These are phyloP conservation scores for Cheilosia vernalis DNA, from an alignment of 2,888 invertebrate species.

Conservation along the genomic window DNA sequence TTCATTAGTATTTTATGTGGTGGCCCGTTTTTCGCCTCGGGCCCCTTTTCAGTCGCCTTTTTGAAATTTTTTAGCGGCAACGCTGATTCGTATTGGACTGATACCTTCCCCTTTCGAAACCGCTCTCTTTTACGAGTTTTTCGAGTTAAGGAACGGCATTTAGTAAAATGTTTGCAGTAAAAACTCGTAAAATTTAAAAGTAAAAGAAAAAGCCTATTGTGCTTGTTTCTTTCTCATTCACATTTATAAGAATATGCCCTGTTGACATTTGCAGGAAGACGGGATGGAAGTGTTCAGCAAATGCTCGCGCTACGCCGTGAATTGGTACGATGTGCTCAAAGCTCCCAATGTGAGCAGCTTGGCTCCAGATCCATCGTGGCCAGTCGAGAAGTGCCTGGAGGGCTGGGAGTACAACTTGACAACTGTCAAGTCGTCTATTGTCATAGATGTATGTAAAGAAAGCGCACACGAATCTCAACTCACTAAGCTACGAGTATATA, in stretches of 20 bases:
- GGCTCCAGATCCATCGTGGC: constrained; percentile 85
- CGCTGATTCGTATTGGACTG: too few species aligned
- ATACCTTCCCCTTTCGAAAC: too few species aligned
- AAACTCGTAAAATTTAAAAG: too few species aligned
- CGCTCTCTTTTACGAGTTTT: too few species aligned
- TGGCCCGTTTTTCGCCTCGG: too few species aligned
- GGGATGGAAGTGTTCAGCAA: constrained; percentile 86
- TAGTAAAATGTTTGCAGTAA: too few species aligned
- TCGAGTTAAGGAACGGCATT: too few species aligned
- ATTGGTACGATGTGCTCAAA: constrained; percentile 87
- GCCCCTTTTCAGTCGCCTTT: too few species aligned
- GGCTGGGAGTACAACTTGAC: constrained; percentile 92
- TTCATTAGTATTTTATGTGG: too few species aligned
- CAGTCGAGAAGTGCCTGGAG: constrained; percentile 87
- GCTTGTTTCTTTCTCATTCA: too few species aligned
- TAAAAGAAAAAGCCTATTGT: too few species aligned
- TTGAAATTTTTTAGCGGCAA: too few species aligned
- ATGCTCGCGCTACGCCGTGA: constrained; percentile 89
- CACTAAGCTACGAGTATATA: background rate
- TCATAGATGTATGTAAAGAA: constrained; percentile 89
- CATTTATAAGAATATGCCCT: background rate
- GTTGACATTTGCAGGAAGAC: constrained; percentile 77
- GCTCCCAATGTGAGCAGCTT: constrained; percentile 79
- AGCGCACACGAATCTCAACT: background rate
- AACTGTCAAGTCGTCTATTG: constrained; percentile 90